Conservation (phyloP, 2,888 invertebrate genomes). For the Eupithecia abbreviata region DNA sequence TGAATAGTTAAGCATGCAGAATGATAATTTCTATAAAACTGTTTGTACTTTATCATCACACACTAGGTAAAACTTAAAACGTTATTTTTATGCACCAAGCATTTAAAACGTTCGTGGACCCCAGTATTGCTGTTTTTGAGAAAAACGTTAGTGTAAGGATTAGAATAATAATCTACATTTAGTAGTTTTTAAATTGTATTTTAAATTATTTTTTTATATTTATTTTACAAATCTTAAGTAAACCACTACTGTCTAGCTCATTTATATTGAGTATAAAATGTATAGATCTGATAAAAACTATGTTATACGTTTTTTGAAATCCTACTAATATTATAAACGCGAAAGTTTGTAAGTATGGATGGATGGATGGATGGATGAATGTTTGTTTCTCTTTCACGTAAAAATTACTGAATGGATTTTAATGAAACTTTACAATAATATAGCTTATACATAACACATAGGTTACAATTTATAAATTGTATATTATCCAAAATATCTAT, state of each 20-base stretch:
- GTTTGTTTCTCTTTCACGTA: too few relatives aligned
- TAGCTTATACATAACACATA: too few relatives aligned
- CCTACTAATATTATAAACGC: too few relatives aligned
- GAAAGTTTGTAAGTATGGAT: too few relatives aligned
- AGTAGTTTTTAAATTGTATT: background rate
- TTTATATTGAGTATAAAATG: background rate
- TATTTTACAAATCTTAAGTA: background rate
- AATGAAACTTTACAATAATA: too few relatives aligned
- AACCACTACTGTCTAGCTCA: background rate
- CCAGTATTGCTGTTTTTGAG: slow-evolving; percentile 32
- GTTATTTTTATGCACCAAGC: slow-evolving; percentile 46
- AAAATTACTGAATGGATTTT: too few relatives aligned
- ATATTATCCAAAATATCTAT: too few relatives aligned
- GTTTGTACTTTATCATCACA: slow-evolving; percentile 26
- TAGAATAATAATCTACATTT: background rate
- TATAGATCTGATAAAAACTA: background rate
- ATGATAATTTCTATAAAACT: background rate
- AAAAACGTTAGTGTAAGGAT: slow-evolving; percentile 18
- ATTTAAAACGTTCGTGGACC: slow-evolving; percentile 15
- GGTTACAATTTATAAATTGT: too few relatives aligned
- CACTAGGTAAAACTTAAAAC: slow-evolving; percentile 41
- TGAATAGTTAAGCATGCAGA: too few relatives aligned
- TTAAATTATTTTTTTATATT: background rate
- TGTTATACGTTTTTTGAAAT: background rate
- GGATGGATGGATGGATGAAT: too few relatives aligned